Conservation (phyloP, 2,888 invertebrate genomes). For the Tetrapedia diversipes region DNA sequence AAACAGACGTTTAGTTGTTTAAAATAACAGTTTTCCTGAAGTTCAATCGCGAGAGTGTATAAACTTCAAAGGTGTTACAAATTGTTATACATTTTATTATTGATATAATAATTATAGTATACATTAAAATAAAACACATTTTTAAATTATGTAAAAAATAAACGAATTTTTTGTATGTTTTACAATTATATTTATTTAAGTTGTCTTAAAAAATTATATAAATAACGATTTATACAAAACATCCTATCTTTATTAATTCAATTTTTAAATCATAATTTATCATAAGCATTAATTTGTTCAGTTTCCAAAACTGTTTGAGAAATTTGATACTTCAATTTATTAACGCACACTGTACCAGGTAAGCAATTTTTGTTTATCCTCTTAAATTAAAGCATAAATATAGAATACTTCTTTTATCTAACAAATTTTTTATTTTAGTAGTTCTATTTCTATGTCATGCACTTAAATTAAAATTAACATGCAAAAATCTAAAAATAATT, state of each 20-base stretch:
- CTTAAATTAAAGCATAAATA: background rate
- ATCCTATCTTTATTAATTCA: background rate
- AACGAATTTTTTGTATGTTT: background rate
- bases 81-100: background rate
- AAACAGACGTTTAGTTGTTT: constrained; percentile 59
- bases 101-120: background rate
- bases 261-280: background rate
- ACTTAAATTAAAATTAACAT: constrained; percentile 43
- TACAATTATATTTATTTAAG: background rate
- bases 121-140: background rate
- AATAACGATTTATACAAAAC: background rate
- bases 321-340: background rate
- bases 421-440: background rate
- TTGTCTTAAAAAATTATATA: background rate
- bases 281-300: background rate
- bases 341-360: constrained; percentile 1
- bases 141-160: background rate
- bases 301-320: background rate
- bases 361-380: constrained; percentile 3
- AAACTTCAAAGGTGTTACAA: background rate
- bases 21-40: constrained; percentile 65
- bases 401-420: background rate
- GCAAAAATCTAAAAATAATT: constrained; percentile 62
- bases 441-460: constrained; percentile 3
- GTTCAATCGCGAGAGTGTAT: constrained; percentile 30